These are phyloP conservation scores for Aleiodes sp. DNA, from an alignment of 1,140 invertebrate genomes.

Conservation along the genomic window DNA sequence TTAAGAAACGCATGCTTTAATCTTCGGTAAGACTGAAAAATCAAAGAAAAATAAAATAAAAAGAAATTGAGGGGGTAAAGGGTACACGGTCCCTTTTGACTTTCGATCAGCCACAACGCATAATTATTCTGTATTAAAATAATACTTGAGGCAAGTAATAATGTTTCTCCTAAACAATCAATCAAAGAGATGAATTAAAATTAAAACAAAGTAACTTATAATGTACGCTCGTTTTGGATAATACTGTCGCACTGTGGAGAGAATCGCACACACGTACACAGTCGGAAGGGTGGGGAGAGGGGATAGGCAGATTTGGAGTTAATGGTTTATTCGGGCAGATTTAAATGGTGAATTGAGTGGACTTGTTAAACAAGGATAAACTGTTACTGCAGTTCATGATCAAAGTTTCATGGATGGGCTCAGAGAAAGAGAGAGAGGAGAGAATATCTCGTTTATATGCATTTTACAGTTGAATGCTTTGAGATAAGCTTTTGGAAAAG, in stretches of 20 bases:
- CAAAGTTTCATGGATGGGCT: no score
- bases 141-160: background rate
- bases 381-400: no score
- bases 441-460: background rate
- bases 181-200: conserved; percentile 26
- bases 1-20: conserved; percentile 38
- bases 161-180: conserved; percentile 26
- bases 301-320: no score
- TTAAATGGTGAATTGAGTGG: background rate
- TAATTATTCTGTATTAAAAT: conserved; percentile 12
- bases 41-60: conserved; percentile 38
- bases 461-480: no score
- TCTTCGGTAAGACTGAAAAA: conserved; percentile 49
- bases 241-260: no score
- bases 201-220: background rate
- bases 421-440: background rate
- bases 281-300: no score
- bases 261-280: no score
- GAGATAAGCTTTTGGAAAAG: no score
- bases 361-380: background rate
- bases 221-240: no score
- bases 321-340: background rate
- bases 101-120: conserved; percentile 3
- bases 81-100: background rate
- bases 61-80: background rate